Evolutionary conservation across 2,797 vertebrate genomes (phyloP), one percentile per base, ranked within the genome.

Genomic region (Lerista edwardsae): DNA sequence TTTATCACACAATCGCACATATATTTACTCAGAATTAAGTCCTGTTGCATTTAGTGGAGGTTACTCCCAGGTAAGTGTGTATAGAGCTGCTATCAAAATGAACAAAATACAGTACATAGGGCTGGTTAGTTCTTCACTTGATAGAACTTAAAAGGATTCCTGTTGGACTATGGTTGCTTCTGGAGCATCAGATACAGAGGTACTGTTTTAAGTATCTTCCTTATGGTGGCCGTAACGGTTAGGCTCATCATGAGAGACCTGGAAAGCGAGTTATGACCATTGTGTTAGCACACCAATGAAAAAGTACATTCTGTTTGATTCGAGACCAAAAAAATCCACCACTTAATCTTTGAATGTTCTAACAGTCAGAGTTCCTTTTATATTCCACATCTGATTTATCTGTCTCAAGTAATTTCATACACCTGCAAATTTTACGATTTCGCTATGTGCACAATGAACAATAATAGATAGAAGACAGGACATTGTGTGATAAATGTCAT

Each of bases 401-500:
- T 57, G 73, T 27, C 47, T 39, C n/a, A 67, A 55, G 36, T 74
- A 75, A n/a, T 83, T 68, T n/a, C 31, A 67, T 41, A 11, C 31
- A 51, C 34, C 17, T 67, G 31, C 11, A 83, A 34, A 25, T 67
- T 71, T 83, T 65, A 67, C 44, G 47, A 15, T 83, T 55, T 75
- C 44, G 67, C 9, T 21, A 29, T 75, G 55, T 67, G 29, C 36
- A 39, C 47, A 17, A 47, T 67, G 61, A 83, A 39, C 74, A 75
- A 83, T 39, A 55, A 57, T 25, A 83, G 47, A 75, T 41, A 10
- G 47, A 62, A 83, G 34, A 72, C 9, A 39, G 34, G 51, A 41
- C 47, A 76, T 41, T 65, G 17, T 27, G 41, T 76, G 73, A 83
- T 75, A 76, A 76, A 83, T 83, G 62, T 68, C 73, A 83, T 39